These are phyloP conservation scores for Torymus texanus DNA, from an alignment of 2,888 invertebrate genomes.

Conservation along the genomic window DNA sequence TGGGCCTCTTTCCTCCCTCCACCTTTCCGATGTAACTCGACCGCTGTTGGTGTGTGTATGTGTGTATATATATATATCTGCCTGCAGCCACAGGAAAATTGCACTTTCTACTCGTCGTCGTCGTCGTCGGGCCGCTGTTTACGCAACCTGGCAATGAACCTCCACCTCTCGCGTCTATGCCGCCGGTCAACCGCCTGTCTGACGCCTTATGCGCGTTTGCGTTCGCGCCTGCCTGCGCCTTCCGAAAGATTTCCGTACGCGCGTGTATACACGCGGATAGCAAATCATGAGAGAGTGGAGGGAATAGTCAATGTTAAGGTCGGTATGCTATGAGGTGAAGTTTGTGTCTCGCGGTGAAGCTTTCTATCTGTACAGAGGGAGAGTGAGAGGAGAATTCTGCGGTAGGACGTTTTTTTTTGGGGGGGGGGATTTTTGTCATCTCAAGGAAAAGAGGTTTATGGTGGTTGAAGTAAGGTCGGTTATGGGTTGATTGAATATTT, in stretches of 20 bases:
- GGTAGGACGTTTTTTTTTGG: too few species aligned
- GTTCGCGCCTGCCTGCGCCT: not conserved
- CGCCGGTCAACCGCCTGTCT: slow-evolving; percentile 13
- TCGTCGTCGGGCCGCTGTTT: slow-evolving; percentile 61
- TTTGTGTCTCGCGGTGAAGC: too few species aligned
- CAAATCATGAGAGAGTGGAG: not conserved
- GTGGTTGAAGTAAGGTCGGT: too few species aligned
- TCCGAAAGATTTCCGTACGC: slow-evolving; percentile 20
- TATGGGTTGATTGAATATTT: too few species aligned
- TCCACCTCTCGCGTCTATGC: slow-evolving; percentile 52
- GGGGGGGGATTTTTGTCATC: too few species aligned
- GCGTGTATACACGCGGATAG: too few species aligned
- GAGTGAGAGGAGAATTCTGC: too few species aligned
- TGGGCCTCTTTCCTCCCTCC: not conserved
- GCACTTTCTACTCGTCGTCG: slow-evolving; percentile 68
- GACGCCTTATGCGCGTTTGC: too few species aligned
- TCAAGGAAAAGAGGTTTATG: too few species aligned
- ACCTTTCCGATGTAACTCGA: slow-evolving; percentile 60
- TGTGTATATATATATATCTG: not conserved
- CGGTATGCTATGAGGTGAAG: not conserved
- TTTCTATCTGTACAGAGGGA: too few species aligned
- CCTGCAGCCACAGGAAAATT: slow-evolving; percentile 53
- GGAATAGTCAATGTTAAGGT: slow-evolving; percentile 51
- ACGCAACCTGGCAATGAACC: slow-evolving; percentile 73
- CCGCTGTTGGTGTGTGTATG: slow-evolving; percentile 55